Conservation (phyloP, 2,113 vertebrate species). For the Callocephalon fimbriatum region DNA sequence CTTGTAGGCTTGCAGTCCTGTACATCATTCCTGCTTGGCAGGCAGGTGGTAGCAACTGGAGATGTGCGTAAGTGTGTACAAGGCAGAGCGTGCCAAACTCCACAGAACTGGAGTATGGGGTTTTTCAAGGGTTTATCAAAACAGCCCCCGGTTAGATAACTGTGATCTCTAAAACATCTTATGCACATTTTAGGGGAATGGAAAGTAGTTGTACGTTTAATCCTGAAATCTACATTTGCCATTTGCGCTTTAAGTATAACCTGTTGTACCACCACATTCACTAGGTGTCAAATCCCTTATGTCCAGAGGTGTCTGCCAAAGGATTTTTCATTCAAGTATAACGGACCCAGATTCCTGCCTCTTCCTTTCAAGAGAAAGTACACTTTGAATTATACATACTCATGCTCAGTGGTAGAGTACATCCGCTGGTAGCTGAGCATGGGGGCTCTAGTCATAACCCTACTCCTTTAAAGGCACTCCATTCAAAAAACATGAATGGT, state of each 20-base stretch:
- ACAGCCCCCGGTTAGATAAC: background rate
- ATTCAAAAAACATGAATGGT: background rate
- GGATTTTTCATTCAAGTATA: background rate
- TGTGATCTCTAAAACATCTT: background rate
- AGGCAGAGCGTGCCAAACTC: background rate
- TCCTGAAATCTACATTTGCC: background rate
- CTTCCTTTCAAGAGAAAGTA: background rate
- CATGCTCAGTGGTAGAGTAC: background rate
- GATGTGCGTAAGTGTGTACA: background rate
- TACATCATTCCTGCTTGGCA: background rate
- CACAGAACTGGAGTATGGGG: rapidly evolving
- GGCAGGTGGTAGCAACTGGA: background rate
- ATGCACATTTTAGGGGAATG: background rate
- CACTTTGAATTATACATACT: background rate
- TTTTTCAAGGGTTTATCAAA: background rate
- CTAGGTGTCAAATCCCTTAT: background rate
- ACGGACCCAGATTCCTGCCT: background rate
- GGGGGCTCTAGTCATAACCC: background rate
- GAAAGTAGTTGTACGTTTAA: background rate
- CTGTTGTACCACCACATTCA: background rate
- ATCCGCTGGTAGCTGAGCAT: background rate
- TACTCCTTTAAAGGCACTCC: background rate
- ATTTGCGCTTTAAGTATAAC: background rate
- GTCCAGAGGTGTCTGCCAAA: background rate
- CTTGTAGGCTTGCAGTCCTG: background rate